A percentile compares a stretch with the other conserved stretches of the same genome.
Evolutionary conservation across 2,888 invertebrate genomes (phyloP).

Genomic region (Phrixothrix hirtus): DNA sequence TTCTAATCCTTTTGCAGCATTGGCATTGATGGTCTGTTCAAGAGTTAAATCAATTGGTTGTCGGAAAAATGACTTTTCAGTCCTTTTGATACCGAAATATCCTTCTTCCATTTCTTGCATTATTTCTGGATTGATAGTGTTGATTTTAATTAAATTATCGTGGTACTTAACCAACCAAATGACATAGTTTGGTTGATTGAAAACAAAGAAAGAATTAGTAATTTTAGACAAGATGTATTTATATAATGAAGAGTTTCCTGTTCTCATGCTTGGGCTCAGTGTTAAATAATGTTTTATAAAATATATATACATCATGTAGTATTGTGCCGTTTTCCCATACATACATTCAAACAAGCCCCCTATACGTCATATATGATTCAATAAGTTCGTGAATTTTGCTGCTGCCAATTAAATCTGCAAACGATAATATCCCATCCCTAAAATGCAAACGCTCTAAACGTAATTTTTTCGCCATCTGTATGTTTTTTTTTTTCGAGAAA

Average conservation of each 20-base stretch:
- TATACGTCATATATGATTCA: neutral
- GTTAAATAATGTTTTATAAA: slow-evolving; percentile 2
- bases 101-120: neutral
- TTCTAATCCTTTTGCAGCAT: slow-evolving; percentile 1
- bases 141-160: slow-evolving; percentile 1
- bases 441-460: too few relatives aligned
- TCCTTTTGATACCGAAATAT: neutral
- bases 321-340: slow-evolving; percentile 10
- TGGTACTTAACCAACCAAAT: neutral
- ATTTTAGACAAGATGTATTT: slow-evolving; percentile 5
- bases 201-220: slow-evolving; percentile 1
- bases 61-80: neutral
- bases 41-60: slow-evolving; percentile 4
- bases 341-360: neutral
- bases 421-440: too few relatives aligned
- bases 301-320: slow-evolving; percentile 37
- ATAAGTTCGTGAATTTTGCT: neutral
- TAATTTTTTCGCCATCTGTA: too few relatives aligned
- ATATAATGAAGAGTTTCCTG: neutral
- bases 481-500: neutral
- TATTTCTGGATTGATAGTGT: slow-evolving; percentile 1
- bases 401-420: too few relatives aligned
- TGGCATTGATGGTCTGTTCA: slow-evolving; percentile 7
- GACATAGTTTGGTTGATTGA: slow-evolving; percentile 6
- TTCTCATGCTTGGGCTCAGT: neutral